Evolutionary conservation across 2,113 vertebrate genomes (phyloP).

Genomic region (Hystrix cristata): DNA sequence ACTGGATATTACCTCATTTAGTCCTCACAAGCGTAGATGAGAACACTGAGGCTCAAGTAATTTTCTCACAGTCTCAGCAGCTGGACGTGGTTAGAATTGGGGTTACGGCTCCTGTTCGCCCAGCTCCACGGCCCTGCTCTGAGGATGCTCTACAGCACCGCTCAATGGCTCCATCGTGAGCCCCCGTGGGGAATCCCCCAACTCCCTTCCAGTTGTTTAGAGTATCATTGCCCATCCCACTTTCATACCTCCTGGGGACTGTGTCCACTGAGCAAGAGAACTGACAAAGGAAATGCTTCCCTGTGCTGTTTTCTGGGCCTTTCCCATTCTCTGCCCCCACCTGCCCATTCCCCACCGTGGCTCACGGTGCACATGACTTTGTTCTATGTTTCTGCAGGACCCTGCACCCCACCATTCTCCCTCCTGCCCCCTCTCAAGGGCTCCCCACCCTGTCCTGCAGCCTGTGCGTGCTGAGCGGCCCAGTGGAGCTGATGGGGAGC

Average conservation of each 20-base stretch:
- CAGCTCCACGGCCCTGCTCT: accelerated
- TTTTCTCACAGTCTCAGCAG: background rate
- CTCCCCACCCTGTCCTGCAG: background rate
- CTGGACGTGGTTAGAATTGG: accelerated
- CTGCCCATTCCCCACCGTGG: background rate
- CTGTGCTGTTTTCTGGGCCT: accelerated
- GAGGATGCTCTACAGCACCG: accelerated
- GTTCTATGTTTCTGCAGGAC: background rate
- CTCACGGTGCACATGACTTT: background rate
- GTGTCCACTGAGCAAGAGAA: background rate
- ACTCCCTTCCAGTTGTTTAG: too few species aligned
- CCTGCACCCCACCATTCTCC: background rate
- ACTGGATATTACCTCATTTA: background rate
- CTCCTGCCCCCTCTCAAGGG: background rate
- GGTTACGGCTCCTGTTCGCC: accelerated
- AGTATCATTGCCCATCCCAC: background rate
- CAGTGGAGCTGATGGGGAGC: background rate
- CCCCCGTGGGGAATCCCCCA: too few species aligned
- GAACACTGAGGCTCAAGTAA: background rate
- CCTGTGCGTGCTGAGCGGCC: background rate
- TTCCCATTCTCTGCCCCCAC: too few species aligned
- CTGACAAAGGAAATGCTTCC: background rate
- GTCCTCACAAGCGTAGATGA: background rate
- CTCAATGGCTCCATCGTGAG: too few species aligned
- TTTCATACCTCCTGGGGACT: background rate